phyloP scores from a whole-genome alignment of 2,797 vertebrate genomes.

The Bradypodion pumilum region DNA sequence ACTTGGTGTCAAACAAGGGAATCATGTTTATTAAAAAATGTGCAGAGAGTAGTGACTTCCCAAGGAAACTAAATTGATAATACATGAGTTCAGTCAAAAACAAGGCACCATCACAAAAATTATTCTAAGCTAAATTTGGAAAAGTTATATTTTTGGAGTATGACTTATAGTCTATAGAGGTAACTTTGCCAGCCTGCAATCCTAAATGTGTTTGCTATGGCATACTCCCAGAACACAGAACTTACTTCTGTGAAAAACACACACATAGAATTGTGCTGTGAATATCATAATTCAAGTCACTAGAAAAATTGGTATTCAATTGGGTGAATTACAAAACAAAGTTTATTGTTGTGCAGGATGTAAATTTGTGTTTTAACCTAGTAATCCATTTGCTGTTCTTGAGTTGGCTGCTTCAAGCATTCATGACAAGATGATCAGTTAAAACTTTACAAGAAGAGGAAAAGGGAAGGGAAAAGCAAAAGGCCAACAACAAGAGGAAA shows the following conservation, averaged over 20 bases:
- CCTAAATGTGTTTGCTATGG: background rate
- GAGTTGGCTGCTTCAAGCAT: slow-evolving; percentile 19
- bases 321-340: slow-evolving; percentile 42
- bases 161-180: background rate
- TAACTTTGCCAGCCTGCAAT: background rate
- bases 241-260: background rate
- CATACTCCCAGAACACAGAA: background rate
- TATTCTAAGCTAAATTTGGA: slow-evolving; percentile 9
- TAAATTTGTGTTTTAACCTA: slow-evolving; percentile 17
- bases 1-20: slow-evolving; percentile 59
- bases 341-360: slow-evolving; percentile 2
- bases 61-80: slow-evolving; percentile 26
- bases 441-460: too few relatives aligned
- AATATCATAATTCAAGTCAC: slow-evolving; percentile 43
- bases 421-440: background rate
- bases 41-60: slow-evolving; percentile 44
- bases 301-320: background rate
- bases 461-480: background rate
- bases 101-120: slow-evolving; percentile 33
- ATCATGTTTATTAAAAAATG: slow-evolving; percentile 58
- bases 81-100: slow-evolving; percentile 43
- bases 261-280: background rate
- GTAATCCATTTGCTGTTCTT: slow-evolving; percentile 4
- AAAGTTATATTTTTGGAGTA: background rate
- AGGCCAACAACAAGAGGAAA: too few relatives aligned